Evolutionary conservation across 2,888 invertebrate species (phyloP).

Genomic region (Drosophila fulvimacula): DNA sequence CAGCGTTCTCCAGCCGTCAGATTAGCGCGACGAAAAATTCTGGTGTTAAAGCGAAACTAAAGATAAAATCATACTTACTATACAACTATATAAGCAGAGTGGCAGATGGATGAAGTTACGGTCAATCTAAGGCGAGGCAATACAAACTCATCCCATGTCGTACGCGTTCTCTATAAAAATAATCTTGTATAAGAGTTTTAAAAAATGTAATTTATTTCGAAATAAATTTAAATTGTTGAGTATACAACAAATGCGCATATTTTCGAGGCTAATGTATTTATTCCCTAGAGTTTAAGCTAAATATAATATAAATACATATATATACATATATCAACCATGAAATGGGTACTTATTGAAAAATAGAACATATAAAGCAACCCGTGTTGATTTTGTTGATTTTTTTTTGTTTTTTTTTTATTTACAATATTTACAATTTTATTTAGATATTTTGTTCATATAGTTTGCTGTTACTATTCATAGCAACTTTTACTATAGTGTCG

Average conservation of each 20-base stretch:
- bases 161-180: constrained; percentile 58
- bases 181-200: constrained; percentile 73
- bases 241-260: constrained; percentile 28
- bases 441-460: too few relatives aligned
- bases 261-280: background rate
- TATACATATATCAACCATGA: background rate
- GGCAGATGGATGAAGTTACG: constrained; percentile 6
- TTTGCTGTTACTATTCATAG: too few relatives aligned
- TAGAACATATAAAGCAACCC: constrained; percentile 1
- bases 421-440: too few relatives aligned
- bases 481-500: too few relatives aligned
- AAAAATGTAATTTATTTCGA: constrained; percentile 77
- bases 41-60: constrained; percentile 69
- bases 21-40: constrained; percentile 57
- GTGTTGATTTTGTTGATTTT: too few relatives aligned
- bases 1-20: constrained; percentile 31
- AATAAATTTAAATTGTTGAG: constrained; percentile 75
- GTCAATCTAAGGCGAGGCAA: constrained; percentile 30
- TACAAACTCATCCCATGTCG: constrained; percentile 33
- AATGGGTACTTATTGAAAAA: background rate
- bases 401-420: too few relatives aligned
- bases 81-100: constrained; percentile 21
- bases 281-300: background rate
- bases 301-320: background rate
- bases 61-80: constrained; percentile 73